Evolutionary conservation across 2,113 vertebrate genomes (phyloP).

Genomic region (Paralichthys olivaceus): DNA sequence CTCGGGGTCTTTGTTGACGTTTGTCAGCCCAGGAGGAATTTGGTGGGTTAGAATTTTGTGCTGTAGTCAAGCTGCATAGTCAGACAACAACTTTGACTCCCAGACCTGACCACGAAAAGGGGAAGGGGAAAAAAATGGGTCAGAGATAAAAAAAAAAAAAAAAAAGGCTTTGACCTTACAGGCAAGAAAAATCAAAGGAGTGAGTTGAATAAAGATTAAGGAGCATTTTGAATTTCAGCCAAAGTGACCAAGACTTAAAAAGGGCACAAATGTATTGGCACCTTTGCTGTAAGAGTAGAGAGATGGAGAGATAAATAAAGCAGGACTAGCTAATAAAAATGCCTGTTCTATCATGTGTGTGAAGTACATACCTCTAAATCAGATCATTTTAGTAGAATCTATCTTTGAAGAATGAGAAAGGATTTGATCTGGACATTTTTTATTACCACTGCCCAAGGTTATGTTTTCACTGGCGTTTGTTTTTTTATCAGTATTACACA

Average conservation of each 20-base stretch:
- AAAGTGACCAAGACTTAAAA: conserved; percentile 33
- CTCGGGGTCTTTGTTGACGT: conserved; percentile 79
- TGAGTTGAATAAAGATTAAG: conserved; percentile 60
- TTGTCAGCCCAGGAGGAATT: conserved; percentile 80
- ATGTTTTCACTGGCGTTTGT: too few species aligned
- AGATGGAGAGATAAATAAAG: neutral
- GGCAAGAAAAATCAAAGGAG: conserved; percentile 50
- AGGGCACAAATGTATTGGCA: neutral
- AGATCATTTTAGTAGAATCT: neutral
- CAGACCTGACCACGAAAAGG: conserved; percentile 45
- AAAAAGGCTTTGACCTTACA: conserved; percentile 58
- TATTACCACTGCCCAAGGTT: too few species aligned
- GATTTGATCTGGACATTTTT: too few species aligned
- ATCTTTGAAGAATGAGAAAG: too few species aligned
- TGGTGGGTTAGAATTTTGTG: conserved; percentile 63
- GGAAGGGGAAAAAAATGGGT: conserved; percentile 41
- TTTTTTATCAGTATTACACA: too few species aligned
- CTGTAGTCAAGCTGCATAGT: conserved; percentile 59
- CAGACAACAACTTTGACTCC: conserved; percentile 63
- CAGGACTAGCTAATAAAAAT: neutral
- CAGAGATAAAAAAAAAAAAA: conserved; percentile 35
- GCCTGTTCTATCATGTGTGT: neutral
- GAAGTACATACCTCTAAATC: too few species aligned
- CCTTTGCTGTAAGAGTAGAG: neutral
- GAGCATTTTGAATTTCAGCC: conserved; percentile 43